Evolutionary conservation across 2,797 vertebrate species (phyloP).

Genomic region (Galaxias olidus): DNA sequence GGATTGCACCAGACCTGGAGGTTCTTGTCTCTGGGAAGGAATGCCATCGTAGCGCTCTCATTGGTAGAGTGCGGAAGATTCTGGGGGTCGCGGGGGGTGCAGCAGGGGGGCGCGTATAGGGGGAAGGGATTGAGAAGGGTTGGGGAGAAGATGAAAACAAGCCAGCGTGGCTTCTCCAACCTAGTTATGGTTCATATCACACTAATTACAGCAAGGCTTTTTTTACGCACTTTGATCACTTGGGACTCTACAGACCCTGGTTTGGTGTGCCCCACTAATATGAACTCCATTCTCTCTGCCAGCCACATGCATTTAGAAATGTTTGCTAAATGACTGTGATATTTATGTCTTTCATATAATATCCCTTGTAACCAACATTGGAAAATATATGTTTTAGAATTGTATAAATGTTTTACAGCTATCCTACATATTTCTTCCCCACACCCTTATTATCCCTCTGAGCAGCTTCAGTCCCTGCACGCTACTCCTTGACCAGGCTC

Average conservation of each 20-base stretch:
- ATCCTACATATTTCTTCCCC: neutral
- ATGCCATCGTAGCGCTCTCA: conserved; percentile 61
- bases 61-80: conserved; percentile 70
- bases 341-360: conserved; percentile 15
- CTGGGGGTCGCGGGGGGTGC: conserved; percentile 57
- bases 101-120: conserved; percentile 35
- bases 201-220: conserved; percentile 29
- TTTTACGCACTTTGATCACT: conserved; percentile 33
- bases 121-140: conserved; percentile 38
- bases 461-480: neutral
- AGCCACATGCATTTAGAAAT: conserved; percentile 13
- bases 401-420: too few relatives aligned
- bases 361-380: neutral
- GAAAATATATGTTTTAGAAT: too few relatives aligned
- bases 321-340: conserved; percentile 2
- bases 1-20: conserved; percentile 53
- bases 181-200: conserved; percentile 47
- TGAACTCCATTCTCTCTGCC: neutral
- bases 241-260: conserved; percentile 2
- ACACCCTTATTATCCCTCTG: neutral
- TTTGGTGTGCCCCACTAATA: conserved; percentile 20
- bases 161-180: conserved; percentile 32
- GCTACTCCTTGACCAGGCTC: neutral
- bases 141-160: conserved; percentile 56
- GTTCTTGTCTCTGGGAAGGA: conserved; percentile 75